Evolutionary conservation across 2,113 vertebrate species (phyloP).

Genomic region (Rhinolophus ferrumequinum): DNA sequence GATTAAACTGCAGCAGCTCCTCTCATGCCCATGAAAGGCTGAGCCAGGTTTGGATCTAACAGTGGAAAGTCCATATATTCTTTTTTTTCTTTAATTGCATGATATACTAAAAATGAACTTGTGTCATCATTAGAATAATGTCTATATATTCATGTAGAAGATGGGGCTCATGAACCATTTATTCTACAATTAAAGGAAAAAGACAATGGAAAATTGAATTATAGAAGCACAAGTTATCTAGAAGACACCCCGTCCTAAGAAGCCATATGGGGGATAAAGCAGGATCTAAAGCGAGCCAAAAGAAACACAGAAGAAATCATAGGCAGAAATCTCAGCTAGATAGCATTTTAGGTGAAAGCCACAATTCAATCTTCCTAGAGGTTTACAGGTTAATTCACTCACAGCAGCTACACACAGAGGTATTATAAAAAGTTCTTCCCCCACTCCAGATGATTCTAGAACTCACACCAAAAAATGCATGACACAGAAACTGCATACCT

Average conservation of each 20-base stretch:
- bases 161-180: neutral
- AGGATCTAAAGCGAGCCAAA: neutral
- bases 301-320: neutral
- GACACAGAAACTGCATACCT: neutral
- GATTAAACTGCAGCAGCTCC: neutral
- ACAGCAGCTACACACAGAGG: neutral
- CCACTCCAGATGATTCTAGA: neutral
- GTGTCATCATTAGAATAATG: neutral
- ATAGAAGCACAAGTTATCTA: neutral
- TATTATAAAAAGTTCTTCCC: neutral
- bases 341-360: neutral
- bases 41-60: neutral
- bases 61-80: neutral
- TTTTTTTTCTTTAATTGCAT: neutral
- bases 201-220: neutral
- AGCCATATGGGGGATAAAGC: slow-evolving; percentile 2
- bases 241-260: neutral
- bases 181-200: neutral
- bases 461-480: neutral
- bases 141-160: neutral
- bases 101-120: neutral
- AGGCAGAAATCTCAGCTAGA: neutral
- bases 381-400: neutral
- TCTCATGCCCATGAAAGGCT: neutral
- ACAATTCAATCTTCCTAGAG: neutral